Conservation (phyloP, 2,113 vertebrate genomes). For the Furnarius figulus region DNA sequence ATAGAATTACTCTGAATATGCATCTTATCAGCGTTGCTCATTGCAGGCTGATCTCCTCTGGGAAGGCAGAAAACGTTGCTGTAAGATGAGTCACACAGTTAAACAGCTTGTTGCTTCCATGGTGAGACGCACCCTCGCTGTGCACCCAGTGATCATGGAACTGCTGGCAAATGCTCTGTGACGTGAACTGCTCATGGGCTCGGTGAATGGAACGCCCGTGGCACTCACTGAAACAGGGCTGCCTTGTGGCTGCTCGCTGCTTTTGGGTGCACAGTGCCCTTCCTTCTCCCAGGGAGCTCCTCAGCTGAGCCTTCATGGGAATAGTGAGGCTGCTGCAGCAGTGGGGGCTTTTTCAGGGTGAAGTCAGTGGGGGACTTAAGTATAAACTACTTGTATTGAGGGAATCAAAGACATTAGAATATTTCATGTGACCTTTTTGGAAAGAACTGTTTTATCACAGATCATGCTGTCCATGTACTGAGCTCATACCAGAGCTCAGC, state of each 20-base stretch:
- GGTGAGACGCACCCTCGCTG: constrained; percentile 42
- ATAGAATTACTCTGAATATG: constrained; percentile 63
- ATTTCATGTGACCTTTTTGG: not conserved
- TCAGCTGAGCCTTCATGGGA: not conserved
- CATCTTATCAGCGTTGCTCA: constrained; percentile 62
- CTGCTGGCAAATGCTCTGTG: constrained; percentile 22
- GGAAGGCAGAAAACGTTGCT: constrained; percentile 43
- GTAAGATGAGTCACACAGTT: constrained; percentile 63
- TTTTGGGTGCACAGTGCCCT: not conserved
- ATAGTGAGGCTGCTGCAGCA: not conserved
- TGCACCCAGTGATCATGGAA: not conserved
- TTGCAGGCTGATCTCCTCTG: constrained; percentile 50
- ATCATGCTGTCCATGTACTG: not conserved
- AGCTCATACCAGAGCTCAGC: not conserved
- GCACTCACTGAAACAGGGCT: not conserved
- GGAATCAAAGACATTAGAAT: not conserved
- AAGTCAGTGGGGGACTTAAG: not conserved
- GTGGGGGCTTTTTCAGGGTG: not conserved
- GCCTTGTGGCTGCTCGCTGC: not conserved
- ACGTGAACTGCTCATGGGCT: constrained; percentile 35
- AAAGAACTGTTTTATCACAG: not conserved
- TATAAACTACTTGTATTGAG: not conserved
- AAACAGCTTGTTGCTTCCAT: constrained; percentile 61
- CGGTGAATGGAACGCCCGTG: not conserved
- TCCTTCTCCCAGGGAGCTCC: not conserved